Evolutionary conservation across 37 sponge, comb jelly and placozoan species (phyloP), one percentile per base, ranked within the genome.

Genomic region (Halichondria panicea): DNA sequence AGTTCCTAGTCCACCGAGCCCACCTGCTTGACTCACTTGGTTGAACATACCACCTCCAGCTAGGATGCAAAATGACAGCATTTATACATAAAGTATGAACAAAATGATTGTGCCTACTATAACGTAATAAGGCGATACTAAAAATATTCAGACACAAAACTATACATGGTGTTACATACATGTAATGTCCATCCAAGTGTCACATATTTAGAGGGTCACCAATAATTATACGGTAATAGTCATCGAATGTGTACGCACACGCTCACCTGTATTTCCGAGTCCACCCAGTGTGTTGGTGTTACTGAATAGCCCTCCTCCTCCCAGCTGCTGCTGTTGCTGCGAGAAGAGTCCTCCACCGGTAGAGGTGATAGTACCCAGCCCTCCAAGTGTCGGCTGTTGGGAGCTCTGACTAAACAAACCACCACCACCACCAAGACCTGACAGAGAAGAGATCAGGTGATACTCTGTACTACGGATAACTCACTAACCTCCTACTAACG

Each of bases 281-380:
- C 66, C 66, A 19, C 36, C 37, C 5, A 4, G 39, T 36, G 38
- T 33, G 18, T 39, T 32, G 52, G 52, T 48, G 4, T 39, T 36
- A 30, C 15, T 30, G 15, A 64, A 64, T 32, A 64, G 35, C 21
- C 68, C 68, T n/a, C 35, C 39, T 27, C 68, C 68, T 31, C 70
- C 70, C 25, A 70, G 54, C 70, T 70, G 35, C 52, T 35, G 5
- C 36, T 30, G 24, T 35, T 28, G 11, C 63, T 67, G 68, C 1
- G 42, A 40, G 41, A 72, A 56, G 7, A 72, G 40, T 3, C 73
- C 57, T 13, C 83, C 75, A 28, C 83, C 68, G 24, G 74, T 33
- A 7, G 71, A 72, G 64, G 31, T 43, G 18, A 31, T 22, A 12
- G 31, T 61, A 39, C 71, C 68, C 6, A 79, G 43, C 19, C 79